phyloP scores from a whole-genome alignment of 2,113 vertebrate genomes.

The Phodopus roborovskii region DNA sequence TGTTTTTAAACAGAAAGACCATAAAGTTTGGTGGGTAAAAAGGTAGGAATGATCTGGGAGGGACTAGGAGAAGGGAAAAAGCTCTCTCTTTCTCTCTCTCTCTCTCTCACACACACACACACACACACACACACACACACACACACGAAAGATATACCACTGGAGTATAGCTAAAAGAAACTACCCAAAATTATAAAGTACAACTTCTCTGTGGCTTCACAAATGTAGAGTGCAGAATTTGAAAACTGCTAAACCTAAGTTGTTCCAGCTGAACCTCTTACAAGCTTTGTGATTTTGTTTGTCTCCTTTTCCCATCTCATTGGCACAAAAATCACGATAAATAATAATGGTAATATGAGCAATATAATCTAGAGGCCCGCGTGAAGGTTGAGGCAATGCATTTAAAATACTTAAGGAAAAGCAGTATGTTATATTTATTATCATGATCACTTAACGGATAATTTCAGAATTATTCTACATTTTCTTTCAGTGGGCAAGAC shows the following conservation, averaged over 20 bases:
- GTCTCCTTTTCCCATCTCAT: background rate
- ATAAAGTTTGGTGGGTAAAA: background rate
- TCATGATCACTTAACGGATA: background rate
- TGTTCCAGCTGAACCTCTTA: background rate
- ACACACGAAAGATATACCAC: background rate
- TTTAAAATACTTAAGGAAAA: background rate
- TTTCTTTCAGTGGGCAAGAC: background rate
- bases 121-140: background rate
- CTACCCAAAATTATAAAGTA: background rate
- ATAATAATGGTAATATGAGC: background rate
- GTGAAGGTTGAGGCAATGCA: background rate
- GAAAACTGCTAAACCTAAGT: background rate
- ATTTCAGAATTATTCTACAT: background rate
- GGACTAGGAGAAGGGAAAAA: background rate
- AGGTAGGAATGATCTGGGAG: background rate
- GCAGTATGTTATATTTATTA: background rate
- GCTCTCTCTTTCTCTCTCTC: no score
- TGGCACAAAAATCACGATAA: background rate
- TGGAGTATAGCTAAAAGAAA: background rate
- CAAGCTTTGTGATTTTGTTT: background rate
- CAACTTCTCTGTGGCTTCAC: background rate
- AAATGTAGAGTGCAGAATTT: background rate
- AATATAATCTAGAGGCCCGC: background rate
- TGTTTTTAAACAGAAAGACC: background rate
- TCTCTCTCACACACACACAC: background rate